Evolutionary conservation across 2,888 invertebrate genomes (phyloP).

Genomic region (Mongoloraphidia duomilia): DNA sequence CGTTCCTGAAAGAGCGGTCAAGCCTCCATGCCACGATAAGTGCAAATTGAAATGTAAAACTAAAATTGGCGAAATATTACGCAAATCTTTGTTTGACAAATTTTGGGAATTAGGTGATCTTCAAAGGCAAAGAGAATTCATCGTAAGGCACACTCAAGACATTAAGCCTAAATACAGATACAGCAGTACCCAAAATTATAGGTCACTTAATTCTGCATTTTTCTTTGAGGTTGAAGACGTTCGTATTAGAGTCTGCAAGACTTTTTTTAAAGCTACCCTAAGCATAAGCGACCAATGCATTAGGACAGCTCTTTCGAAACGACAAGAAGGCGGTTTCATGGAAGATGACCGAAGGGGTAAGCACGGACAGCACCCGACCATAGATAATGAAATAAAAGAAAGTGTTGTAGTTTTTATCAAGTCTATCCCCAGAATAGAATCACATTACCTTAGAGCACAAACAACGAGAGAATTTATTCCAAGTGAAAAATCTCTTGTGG

Average conservation of each 20-base stretch:
- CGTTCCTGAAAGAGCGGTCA: neutral
- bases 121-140: constrained; percentile 3
- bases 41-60: neutral
- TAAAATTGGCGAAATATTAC: neutral
- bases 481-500: too few relatives aligned
- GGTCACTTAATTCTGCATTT: neutral
- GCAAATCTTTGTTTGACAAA: neutral
- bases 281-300: neutral
- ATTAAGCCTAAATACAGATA: too few relatives aligned
- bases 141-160: neutral
- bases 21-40: constrained; percentile 2
- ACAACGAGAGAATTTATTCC: too few relatives aligned
- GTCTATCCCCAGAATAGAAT: neutral
- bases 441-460: neutral
- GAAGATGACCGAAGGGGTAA: neutral
- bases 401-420: neutral
- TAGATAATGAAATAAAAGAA: neutral
- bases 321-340: neutral
- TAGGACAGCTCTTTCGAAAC: neutral
- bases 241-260: neutral
- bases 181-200: too few relatives aligned
- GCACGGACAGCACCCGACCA: neutral
- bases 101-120: constrained; percentile 1
- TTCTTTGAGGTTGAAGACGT: neutral
- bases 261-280: neutral